Evolutionary conservation across 2,797 vertebrate genomes (phyloP).

Genomic region (Pogoniulus pusillus): DNA sequence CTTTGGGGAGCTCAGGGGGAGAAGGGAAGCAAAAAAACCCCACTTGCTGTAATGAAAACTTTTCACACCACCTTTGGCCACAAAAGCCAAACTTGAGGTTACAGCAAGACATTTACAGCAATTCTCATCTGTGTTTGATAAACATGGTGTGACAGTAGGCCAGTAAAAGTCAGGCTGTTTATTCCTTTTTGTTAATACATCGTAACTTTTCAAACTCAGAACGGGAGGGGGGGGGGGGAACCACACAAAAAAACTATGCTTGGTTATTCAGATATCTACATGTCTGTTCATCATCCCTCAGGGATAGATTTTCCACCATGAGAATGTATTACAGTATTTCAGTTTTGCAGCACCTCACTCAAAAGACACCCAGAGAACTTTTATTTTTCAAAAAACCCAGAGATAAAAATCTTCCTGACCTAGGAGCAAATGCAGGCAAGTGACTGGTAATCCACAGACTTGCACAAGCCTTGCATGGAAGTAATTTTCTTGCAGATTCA

Average conservation of each 20-base stretch:
- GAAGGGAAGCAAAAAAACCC: not conserved
- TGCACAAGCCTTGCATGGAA: not conserved
- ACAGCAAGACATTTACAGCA: constrained; percentile 13
- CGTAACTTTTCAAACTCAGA: not conserved
- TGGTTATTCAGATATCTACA: not conserved
- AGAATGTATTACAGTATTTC: not conserved
- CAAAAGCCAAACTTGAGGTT: not conserved
- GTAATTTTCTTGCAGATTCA: not conserved
- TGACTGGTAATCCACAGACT: not conserved
- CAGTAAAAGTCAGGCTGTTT: constrained; percentile 40
- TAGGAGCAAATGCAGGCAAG: not conserved
- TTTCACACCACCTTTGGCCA: not conserved
- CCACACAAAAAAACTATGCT: not conserved
- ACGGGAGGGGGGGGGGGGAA: too few relatives aligned
- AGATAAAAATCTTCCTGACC: not conserved
- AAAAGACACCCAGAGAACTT: not conserved
- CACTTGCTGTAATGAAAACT: not conserved
- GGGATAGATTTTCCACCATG: not conserved
- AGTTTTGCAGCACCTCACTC: not conserved
- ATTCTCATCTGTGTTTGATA: not conserved
- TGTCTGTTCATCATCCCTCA: not conserved
- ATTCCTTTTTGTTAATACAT: not conserved
- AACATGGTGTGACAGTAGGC: not conserved
- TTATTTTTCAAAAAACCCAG: not conserved
- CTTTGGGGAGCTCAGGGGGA: not conserved